These are phyloP conservation scores for Aldrovandia affinis DNA, from an alignment of 2,797 vertebrate species.

Conservation along the genomic window DNA sequence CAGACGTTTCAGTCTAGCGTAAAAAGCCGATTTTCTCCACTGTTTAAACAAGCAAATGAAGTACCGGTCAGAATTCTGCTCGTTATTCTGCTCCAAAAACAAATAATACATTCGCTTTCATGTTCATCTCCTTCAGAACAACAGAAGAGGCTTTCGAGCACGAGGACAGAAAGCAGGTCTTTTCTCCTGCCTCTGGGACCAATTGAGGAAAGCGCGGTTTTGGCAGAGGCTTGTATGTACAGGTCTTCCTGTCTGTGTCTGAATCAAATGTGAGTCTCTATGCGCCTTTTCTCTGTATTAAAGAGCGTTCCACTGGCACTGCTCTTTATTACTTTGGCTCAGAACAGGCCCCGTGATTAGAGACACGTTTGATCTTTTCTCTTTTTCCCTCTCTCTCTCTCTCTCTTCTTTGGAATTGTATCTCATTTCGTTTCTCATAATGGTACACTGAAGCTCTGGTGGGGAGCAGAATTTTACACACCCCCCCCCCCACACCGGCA, in stretches of 20 bases:
- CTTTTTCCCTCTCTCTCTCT: slow-evolving; percentile 2
- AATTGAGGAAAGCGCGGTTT: slow-evolving; percentile 51
- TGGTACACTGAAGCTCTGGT: slow-evolving; percentile 49
- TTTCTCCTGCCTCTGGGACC: slow-evolving; percentile 45
- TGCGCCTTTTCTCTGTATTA: slow-evolving; percentile 40
- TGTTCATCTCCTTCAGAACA: neutral
- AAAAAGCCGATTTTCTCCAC: neutral
- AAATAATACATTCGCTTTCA: neutral
- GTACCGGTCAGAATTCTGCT: neutral
- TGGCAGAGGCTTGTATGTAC: slow-evolving; percentile 50
- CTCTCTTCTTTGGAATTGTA: too few relatives aligned
- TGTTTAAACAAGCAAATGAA: neutral
- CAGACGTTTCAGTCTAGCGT: neutral
- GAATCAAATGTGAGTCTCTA: slow-evolving; percentile 32
- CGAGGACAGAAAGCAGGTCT: neutral
- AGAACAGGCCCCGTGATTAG: slow-evolving; percentile 54
- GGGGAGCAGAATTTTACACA: slow-evolving; percentile 37
- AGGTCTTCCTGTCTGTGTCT: slow-evolving; percentile 46
- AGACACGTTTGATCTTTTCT: slow-evolving; percentile 58
- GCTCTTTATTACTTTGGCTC: slow-evolving; percentile 43
- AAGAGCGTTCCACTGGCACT: slow-evolving; percentile 42
- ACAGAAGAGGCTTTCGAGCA: neutral
- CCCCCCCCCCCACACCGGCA: slow-evolving; percentile 28
- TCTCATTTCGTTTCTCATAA: slow-evolving; percentile 57
- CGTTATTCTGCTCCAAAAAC: slow-evolving; percentile 9